Evolutionary conservation across 2,797 vertebrate species (phyloP), one percentile per base, ranked within the genome.

Genomic region (Sebastes variabilis): DNA sequence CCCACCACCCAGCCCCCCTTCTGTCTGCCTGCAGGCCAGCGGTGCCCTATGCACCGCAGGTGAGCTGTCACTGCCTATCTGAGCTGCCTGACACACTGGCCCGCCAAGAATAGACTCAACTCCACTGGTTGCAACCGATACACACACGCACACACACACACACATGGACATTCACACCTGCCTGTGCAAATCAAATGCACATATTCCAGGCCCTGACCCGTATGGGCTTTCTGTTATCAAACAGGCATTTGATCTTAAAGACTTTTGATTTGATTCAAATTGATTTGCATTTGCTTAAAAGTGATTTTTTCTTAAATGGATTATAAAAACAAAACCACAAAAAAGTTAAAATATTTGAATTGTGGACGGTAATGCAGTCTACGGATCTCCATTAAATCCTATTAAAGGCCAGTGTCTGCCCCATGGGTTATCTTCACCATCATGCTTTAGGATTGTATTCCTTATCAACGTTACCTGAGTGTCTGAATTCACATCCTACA

Each of bases 41-140:
- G 72, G 34, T 91, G 87, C 80, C 91, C 89, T 93, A 80, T 92
- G 88, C 87, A 69, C 91, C 69, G 22, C 91, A 91, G 91, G 94
- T 93, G 90, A 92, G 88, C 93, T 94, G 93, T 94, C 94, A 93
- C 66, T 88, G 85, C 80, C 56, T 11, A 90, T 94, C 90, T 88
- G 79, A 86, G 85, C 84, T 66, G 74, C 82, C 82, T 82, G 82
- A 92, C 80, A 90, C 83, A 80, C 72, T 65, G 72, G 60, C 73
- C 80, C 61, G 83, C 82, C 80, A 85, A 79, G 83, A 86, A 87
- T 83, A 86, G 78, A 79, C 75, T 72, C 42, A 2, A 58, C 75
- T 83, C 75, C 62, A 66, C 74, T 74, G 69, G 62, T 32, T 88
- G 81, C 61, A 81, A 82, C 65, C 56, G 80, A 87, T 71, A 87